These are phyloP conservation scores for Ceratina australensis DNA, from an alignment of 1,140 invertebrate genomes.

Conservation along the genomic window DNA sequence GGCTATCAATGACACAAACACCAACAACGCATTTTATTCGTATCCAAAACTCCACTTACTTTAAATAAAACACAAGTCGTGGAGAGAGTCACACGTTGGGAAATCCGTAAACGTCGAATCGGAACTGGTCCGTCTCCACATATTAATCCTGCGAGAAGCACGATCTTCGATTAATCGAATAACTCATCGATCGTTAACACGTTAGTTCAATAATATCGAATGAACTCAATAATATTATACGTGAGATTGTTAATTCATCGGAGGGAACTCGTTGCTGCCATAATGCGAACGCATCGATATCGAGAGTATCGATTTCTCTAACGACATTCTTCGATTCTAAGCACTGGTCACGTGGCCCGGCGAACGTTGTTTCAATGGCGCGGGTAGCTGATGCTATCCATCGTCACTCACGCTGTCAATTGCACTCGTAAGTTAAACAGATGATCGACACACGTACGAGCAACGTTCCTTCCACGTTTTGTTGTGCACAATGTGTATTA, in stretches of 20 bases:
- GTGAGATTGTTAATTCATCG: neutral
- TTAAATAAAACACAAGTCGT: neutral
- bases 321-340: neutral
- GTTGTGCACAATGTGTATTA: neutral
- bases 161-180: neutral
- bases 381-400: neutral
- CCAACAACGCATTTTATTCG: constrained; percentile 30
- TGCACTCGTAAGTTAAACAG: too few relatives aligned
- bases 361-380: neutral
- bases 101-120: constrained; percentile 43
- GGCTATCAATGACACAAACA: constrained; percentile 34
- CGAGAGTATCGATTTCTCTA: neutral
- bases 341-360: constrained; percentile 26
- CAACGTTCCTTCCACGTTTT: neutral
- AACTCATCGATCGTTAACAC: too few relatives aligned
- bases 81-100: constrained; percentile 7
- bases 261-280: too few relatives aligned
- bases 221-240: neutral
- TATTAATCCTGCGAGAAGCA: constrained; percentile 16
- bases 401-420: constrained; percentile 5
- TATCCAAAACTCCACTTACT: constrained; percentile 13
- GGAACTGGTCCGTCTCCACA: constrained; percentile 25
- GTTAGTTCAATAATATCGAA: neutral
- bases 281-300: neutral
- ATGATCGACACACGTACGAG: neutral